phyloP scores from a whole-genome alignment of 2,113 vertebrate species.

The Saguinus imperator region DNA sequence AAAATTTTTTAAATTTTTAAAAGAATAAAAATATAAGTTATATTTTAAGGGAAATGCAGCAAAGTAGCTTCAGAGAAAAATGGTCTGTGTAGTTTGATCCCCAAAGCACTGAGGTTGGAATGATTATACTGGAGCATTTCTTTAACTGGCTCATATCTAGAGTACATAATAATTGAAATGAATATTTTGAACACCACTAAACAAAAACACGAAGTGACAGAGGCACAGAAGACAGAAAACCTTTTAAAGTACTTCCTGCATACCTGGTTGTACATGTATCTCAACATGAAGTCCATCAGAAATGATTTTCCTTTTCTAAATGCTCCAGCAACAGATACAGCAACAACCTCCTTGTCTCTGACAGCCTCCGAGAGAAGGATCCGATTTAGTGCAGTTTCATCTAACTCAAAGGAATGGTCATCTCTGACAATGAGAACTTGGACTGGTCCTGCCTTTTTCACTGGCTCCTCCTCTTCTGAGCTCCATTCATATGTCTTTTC shows the following conservation, averaged over 20 bases:
- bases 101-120: not conserved
- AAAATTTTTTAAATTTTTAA: not conserved
- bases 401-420: conserved; percentile 98
- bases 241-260: not conserved
- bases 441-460: conserved; percentile 92
- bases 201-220: not conserved
- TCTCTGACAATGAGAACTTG: conserved; percentile 98
- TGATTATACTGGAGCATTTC: not conserved
- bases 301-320: conserved; percentile 99
- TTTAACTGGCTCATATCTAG: not conserved
- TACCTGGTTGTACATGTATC: conserved; percentile 98
- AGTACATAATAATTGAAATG: not conserved
- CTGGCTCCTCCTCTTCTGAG: conserved; percentile 95
- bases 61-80: not conserved
- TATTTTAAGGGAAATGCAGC: not conserved
- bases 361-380: conserved; percentile 95
- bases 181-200: not conserved
- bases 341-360: conserved; percentile 95
- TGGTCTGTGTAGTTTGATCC: not conserved
- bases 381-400: conserved; percentile 92
- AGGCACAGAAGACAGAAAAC: not conserved
- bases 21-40: not conserved
- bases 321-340: conserved; percentile 96
- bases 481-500: conserved; percentile 96
- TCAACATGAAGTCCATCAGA: conserved; percentile 99